Base-by-base conservation (phyloP, 2,888 invertebrate genomes). In the Zele albiditarsus region DNA sequence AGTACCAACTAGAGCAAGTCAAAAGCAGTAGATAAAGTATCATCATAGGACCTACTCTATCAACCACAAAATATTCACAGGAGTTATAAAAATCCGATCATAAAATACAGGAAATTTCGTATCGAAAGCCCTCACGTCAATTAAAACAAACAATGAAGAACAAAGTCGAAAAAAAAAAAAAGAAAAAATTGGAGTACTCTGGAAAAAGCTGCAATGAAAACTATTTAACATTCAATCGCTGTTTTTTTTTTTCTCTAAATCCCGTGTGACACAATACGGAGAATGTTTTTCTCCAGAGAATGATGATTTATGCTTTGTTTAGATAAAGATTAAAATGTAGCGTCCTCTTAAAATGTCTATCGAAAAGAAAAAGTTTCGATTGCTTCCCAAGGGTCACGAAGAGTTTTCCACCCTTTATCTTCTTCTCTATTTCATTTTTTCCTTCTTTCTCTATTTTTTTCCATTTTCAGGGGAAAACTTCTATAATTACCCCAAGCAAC, bases 401-500 rank as follows among this genome's bases (percentile, higher is more conserved):
- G n/a, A 58, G 38, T 69, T 69, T 33, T 53, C 16, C n/a, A n/a
- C n/a, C 20, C 62, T 46, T n/a, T 65, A 33, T 66, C 67, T 60
- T 63, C 23, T 63, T 42, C 31, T 5, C 16, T 23, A 23, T 42
- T 66, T 70, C 58, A 31, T 57, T n/a, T 23, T 14, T 65, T 16
- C 25, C 25, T 33, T 12, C n/a, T 66, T 20, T 58, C 66, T 62
- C 46, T 66, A 67, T 53, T 46, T 28, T 71, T 70, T 76, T 71
- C 12, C 10, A 27, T 42, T 28, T 58, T 28, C 62, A 14, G 3
- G 31, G 46, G 33, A 62, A 75, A 75, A 75, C 58, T 75, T 75
- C 38, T 71, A 53, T 53, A 66, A 75, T 75, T 75, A 71, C 75
- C 71, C 33, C 71, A 28, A 75, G 66, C 75, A 66, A 66, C 58